Evolutionary conservation across 2,113 vertebrate genomes (phyloP).

Genomic region (Polyodon spathula): DNA sequence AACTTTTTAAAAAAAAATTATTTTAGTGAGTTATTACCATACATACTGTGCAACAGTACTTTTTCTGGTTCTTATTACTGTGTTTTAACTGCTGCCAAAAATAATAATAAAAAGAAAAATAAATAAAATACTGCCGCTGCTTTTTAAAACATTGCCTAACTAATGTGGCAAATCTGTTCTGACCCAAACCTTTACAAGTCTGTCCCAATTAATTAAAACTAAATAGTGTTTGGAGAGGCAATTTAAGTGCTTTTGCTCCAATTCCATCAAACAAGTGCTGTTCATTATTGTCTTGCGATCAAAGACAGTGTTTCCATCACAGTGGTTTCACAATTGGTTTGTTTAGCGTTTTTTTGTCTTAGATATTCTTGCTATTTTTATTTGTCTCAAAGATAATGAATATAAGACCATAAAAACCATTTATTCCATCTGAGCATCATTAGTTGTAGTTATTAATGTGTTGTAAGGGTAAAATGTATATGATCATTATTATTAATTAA

Average conservation of each 20-base stretch:
- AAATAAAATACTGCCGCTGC: too few species aligned
- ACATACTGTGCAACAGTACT: too few species aligned
- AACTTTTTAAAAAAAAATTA: too few species aligned
- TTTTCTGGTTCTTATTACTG: too few species aligned
- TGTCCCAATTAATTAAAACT: not conserved
- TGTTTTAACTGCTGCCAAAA: too few species aligned
- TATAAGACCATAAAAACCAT: too few species aligned
- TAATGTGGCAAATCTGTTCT: not conserved
- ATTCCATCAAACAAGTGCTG: not conserved
- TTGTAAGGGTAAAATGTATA: not conserved
- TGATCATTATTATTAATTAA: not conserved
- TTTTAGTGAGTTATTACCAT: too few species aligned
- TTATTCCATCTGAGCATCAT: not conserved
- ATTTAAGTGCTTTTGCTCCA: not conserved
- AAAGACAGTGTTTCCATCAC: not conserved
- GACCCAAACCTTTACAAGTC: not conserved
- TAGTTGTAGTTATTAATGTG: not conserved
- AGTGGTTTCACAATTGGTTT: not conserved
- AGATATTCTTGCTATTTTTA: too few species aligned
- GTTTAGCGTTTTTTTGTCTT: too few species aligned
- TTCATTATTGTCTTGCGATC: not conserved
- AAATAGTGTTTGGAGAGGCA: not conserved
- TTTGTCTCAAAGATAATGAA: too few species aligned
- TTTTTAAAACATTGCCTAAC: not conserved
- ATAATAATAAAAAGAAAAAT: too few species aligned